Evolutionary conservation across 2,113 vertebrate genomes (phyloP).

Genomic region (Erythrocercus mccallii): DNA sequence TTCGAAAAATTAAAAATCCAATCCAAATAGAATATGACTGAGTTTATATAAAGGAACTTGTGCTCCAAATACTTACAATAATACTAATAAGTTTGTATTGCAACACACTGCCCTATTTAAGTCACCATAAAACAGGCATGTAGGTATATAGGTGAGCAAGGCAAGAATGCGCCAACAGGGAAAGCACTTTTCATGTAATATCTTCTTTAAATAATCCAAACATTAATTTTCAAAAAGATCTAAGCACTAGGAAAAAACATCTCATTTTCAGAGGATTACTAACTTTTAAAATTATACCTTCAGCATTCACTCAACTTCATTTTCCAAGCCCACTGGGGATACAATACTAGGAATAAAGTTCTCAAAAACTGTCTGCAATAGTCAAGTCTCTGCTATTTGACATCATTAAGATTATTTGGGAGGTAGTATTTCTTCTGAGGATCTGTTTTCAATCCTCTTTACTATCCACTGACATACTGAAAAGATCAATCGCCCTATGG

Average conservation of each 20-base stretch:
- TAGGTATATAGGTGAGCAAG: neutral
- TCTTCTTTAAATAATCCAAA: neutral
- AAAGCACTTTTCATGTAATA: neutral
- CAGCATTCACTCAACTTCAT: neutral
- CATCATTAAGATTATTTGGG: constrained; percentile 26
- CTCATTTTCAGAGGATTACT: neutral
- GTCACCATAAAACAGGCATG: neutral
- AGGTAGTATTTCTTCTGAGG: neutral
- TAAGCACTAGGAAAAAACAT: neutral
- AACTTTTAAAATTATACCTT: neutral
- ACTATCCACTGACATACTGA: neutral
- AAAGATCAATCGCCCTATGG: constrained; percentile 8
- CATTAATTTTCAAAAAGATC: neutral
- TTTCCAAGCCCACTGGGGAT: neutral
- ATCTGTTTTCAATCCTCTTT: constrained; percentile 68
- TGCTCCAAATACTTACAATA: neutral
- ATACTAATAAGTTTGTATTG: neutral
- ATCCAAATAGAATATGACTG: neutral
- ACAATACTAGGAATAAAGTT: neutral
- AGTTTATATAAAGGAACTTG: neutral
- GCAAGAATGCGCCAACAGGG: neutral
- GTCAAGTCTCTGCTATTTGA: neutral
- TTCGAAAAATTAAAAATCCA: neutral
- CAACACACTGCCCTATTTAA: neutral
- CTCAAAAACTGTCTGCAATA: neutral